Conservation (phyloP, 1,140 invertebrate genomes). For the Meloidogyne hapla region DNA sequence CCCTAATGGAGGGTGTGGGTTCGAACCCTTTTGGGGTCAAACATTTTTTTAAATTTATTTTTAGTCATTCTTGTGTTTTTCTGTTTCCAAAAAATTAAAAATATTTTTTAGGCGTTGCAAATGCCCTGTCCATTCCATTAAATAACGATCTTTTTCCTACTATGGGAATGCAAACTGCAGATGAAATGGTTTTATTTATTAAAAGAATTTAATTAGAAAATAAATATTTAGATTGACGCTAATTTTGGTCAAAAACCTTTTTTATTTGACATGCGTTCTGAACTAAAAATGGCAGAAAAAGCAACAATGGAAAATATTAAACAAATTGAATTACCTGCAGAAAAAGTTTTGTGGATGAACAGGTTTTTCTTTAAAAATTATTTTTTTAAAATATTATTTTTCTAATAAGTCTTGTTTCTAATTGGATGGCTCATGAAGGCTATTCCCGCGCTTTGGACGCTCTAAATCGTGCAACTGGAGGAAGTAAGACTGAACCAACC, state of each 20-base stretch:
- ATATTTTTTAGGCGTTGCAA: constrained; percentile 48
- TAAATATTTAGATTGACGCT: constrained; percentile 71
- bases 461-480: constrained; percentile 38
- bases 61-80: too few relatives aligned
- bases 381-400: too few relatives aligned
- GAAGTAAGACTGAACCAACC: background rate
- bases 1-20: too few relatives aligned
- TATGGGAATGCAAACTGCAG: constrained; percentile 94
- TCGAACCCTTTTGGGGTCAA: too few relatives aligned
- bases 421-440: constrained; percentile 46
- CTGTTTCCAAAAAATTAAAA: too few relatives aligned
- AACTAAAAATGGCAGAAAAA: constrained; percentile 71
- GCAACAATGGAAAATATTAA: constrained; percentile 29
- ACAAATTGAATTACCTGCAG: constrained; percentile 39
- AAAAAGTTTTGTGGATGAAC: constrained; percentile 54
- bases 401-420: constrained; percentile 28
- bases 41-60: too few relatives aligned
- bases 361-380: too few relatives aligned
- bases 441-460: constrained; percentile 37
- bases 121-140: constrained; percentile 26
- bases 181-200: constrained; percentile 75
- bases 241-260: constrained; percentile 98
- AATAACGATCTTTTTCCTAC: constrained; percentile 90
- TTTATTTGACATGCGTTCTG: constrained; percentile 94
- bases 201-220: constrained; percentile 64